A percentile compares a stretch with the other conserved stretches of the same genome.
Conservation (phyloP, 1,140 invertebrate species). For the Adelges cooleyi region DNA sequence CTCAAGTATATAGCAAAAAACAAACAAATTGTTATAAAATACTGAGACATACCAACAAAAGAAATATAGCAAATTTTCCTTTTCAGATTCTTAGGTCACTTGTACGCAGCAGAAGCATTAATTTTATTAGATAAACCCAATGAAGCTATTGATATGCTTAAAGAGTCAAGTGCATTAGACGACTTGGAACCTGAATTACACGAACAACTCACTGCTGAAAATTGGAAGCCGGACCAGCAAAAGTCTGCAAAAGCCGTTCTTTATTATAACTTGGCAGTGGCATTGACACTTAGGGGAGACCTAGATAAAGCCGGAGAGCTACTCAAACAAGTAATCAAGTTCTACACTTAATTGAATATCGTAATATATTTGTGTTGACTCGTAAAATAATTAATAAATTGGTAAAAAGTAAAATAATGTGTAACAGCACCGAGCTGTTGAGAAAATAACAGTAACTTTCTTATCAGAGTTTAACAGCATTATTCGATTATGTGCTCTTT, state of each 20-base stretch:
- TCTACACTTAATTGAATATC: no score
- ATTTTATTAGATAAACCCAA: slow-evolving; percentile 68
- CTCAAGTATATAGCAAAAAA: neutral
- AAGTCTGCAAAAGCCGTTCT: slow-evolving; percentile 54
- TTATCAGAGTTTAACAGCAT: no score
- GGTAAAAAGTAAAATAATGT: no score
- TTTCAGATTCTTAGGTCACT: slow-evolving; percentile 65
- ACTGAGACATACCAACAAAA: no score
- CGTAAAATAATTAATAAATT: neutral
- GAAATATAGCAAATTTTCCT: no score
- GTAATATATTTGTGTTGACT: slow-evolving; percentile 5
- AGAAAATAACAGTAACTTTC: no score
- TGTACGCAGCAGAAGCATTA: slow-evolving; percentile 82
- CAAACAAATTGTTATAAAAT: no score
- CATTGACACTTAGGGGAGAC: slow-evolving; percentile 63
- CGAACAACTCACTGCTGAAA: slow-evolving; percentile 31
- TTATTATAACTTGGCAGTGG: slow-evolving; percentile 69
- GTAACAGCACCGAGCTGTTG: no score
- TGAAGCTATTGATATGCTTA: slow-evolving; percentile 74
- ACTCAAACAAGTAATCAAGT: slow-evolving; percentile 51
- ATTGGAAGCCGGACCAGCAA: slow-evolving; percentile 58
- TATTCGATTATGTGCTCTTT: no score
- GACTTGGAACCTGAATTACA: slow-evolving; percentile 37
- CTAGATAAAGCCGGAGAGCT: slow-evolving; percentile 57
- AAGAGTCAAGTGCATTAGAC: slow-evolving; percentile 60